A percentile compares a stretch with the other conserved stretches of the same genome.
Evolutionary conservation across 1,140 invertebrate species (phyloP).

Genomic region (Rhopalosiphum padi): DNA sequence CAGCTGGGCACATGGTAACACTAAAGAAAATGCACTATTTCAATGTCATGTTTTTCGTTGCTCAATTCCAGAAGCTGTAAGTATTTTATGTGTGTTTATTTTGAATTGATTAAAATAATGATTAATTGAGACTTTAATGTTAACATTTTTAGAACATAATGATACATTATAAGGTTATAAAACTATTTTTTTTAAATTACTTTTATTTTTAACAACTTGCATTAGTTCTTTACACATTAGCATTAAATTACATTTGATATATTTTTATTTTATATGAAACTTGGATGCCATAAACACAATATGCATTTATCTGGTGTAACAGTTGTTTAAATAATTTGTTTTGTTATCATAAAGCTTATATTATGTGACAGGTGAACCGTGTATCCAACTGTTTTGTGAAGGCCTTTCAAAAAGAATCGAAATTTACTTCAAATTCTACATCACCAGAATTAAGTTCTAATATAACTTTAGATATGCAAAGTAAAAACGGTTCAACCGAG

Average conservation of each 20-base stretch:
- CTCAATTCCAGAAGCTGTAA: conserved; percentile 96
- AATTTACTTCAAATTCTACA: conserved; percentile 75
- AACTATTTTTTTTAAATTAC: not conserved
- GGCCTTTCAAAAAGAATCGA: conserved; percentile 83
- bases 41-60: conserved; percentile 97
- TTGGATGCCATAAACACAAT: not conserved
- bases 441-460: conserved; percentile 62
- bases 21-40: conserved; percentile 86
- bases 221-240: not conserved
- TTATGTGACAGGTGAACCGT: conserved; percentile 69
- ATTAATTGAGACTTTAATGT: not conserved
- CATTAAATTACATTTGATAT: not conserved
- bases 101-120: not conserved
- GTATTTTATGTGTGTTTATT: conserved; percentile 63
- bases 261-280: not conserved
- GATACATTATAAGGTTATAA: not conserved
- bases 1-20: conserved; percentile 92
- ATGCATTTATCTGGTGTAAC: conserved; percentile 15
- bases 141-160: not conserved
- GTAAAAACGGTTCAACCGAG: conserved; percentile 64
- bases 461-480: conserved; percentile 58
- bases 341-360: conserved; percentile 24
- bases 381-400: conserved; percentile 87
- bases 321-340: conserved; percentile 27
- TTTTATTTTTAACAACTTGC: not conserved